phyloP scores from a whole-genome alignment of 2,888 invertebrate genomes.

The Spisula subtruncata region DNA sequence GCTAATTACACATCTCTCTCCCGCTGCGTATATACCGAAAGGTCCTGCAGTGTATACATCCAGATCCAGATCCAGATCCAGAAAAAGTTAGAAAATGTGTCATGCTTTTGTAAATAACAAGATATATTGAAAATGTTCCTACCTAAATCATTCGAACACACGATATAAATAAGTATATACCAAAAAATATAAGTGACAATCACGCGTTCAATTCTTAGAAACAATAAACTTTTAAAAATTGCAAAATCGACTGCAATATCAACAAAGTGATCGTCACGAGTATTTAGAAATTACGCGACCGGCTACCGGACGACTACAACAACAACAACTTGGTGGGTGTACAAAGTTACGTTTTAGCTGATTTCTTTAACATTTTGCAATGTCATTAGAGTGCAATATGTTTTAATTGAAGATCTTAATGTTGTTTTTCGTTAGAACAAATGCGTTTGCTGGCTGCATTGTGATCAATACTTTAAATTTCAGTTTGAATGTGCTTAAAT shows the following conservation, averaged over 20 bases:
- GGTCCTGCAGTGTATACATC: too few species aligned
- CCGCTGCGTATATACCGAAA: too few species aligned
- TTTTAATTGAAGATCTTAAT: not conserved
- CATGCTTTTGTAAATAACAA: too few species aligned
- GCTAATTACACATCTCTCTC: too few species aligned
- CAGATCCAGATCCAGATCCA: too few species aligned
- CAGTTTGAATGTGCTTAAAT: not conserved
- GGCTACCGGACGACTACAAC: not conserved
- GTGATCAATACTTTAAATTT: not conserved
- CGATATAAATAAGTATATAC: too few species aligned
- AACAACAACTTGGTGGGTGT: not conserved
- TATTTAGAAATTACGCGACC: slow-evolving; percentile 2
- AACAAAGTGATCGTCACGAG: slow-evolving; percentile 10
- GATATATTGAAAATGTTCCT: too few species aligned
- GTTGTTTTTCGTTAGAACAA: not conserved
- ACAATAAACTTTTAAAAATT: not conserved
- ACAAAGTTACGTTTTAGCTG: not conserved
- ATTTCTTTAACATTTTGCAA: not conserved
- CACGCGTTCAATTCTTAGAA: too few species aligned
- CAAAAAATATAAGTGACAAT: too few species aligned
- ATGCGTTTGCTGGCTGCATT: not conserved
- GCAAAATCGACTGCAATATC: not conserved
- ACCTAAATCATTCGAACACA: too few species aligned
- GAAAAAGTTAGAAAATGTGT: too few species aligned
- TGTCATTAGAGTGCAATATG: not conserved